Base-by-base conservation (phyloP, 2,888 invertebrate species). In the Ryuthela nishihirai region DNA sequence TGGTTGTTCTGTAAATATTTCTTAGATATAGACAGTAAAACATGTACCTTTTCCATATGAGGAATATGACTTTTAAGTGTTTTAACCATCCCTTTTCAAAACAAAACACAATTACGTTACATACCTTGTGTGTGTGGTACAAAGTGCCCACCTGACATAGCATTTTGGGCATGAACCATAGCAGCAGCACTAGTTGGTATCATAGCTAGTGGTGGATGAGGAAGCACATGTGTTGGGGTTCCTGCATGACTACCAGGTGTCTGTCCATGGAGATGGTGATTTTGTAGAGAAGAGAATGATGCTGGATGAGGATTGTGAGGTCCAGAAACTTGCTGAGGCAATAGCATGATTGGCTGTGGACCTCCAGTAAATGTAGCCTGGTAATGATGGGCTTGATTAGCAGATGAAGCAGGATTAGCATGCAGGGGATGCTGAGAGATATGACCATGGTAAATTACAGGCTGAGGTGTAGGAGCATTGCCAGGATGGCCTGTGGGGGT, bases 101-200 rank as follows among this genome's bases (percentile, higher is more conserved):
- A 29, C 7, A 34, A 34, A 3, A 34, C 3, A 2, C 17, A 15
- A 15, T 38, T 20, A 15, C 5, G 10, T 12, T 18, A 42, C 40
- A 45, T 36, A 60, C 60, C 60, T 54, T 60, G 60, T 21, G 54
- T 46, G 42, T 60, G 60, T 36, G 60, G 60, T 24, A 60, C 60
- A 49, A 50, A 60, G 29, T 54, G 60, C 15, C 48, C 49, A 34
- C 42, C 44, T 20, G 41, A 41, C 23, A 53, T 47, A 25, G 38
- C 38, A 10, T 50, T 50, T 36, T 52, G 62, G 18, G 55, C 46
- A 18, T 55, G 62, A 25, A 53, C 62, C 58, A 62, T 58, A 21
- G 53, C 54, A 18, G 29, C 26, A 41, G 56, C 49, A 46, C 54
- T 54, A 29, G 62, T 62, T 29, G 62, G 62, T 38, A 62, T 62